Conservation (phyloP, 2,888 invertebrate genomes). For the Helobdella robusta region DNA sequence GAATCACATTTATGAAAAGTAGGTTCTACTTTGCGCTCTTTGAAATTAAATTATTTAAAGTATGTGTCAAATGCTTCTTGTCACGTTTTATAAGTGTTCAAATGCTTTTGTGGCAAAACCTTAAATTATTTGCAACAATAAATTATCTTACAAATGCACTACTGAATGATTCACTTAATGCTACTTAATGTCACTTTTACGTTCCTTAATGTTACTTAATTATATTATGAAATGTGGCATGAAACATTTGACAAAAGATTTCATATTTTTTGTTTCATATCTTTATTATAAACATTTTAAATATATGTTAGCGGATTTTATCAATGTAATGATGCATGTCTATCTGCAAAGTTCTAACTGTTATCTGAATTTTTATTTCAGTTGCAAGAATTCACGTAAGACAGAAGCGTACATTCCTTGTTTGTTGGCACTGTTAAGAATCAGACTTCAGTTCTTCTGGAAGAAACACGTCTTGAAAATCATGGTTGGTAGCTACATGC, state of each 20-base stretch:
- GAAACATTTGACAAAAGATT: too few relatives aligned
- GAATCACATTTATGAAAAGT: slow-evolving; percentile 13
- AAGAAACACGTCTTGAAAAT: neutral
- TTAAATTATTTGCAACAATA: too few relatives aligned
- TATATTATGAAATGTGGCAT: too few relatives aligned
- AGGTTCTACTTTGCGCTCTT: too few relatives aligned
- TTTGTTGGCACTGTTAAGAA: slow-evolving; percentile 37
- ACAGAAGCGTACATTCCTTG: slow-evolving; percentile 44
- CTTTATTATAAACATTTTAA: neutral
- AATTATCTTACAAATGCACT: too few relatives aligned
- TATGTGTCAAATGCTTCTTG: neutral
- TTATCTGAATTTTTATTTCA: slow-evolving; percentile 32
- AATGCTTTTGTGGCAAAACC: too few relatives aligned
- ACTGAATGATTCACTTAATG: too few relatives aligned
- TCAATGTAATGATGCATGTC: too few relatives aligned
- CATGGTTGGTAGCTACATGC: slow-evolving; percentile 1
- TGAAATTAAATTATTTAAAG: neutral
- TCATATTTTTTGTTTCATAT: neutral
- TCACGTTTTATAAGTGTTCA: too few relatives aligned
- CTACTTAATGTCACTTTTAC: too few relatives aligned
- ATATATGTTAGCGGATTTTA: too few relatives aligned
- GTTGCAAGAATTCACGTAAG: slow-evolving; percentile 41
- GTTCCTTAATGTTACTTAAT: neutral
- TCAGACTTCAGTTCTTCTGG: slow-evolving; percentile 1
- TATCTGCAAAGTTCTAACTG: too few relatives aligned